Conservation (phyloP, 2,797 vertebrate genomes). For the Cephalopachus bancanus region DNA sequence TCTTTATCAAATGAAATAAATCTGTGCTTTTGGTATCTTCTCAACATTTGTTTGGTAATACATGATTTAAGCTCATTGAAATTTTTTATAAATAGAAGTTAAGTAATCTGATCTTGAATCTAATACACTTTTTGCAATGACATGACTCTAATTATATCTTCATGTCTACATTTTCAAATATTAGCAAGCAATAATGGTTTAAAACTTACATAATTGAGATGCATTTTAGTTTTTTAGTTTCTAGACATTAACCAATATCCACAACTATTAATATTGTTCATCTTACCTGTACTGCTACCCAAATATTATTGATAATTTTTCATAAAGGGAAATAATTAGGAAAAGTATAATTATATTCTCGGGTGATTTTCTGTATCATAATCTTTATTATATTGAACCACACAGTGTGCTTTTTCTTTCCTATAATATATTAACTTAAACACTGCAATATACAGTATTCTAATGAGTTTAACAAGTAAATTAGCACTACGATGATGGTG, state of each 20-base stretch:
- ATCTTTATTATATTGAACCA: background rate
- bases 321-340: background rate
- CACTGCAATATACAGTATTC: background rate
- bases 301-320: background rate
- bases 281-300: background rate
- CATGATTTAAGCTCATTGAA: background rate
- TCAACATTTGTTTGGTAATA: background rate
- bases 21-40: background rate
- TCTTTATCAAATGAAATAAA: constrained; percentile 24
- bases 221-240: background rate
- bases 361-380: background rate
- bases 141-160: background rate
- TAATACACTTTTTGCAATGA: background rate
- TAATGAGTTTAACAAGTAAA: background rate
- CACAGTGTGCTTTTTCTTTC: background rate
- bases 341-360: background rate
- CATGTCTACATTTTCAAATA: constrained; percentile 11
- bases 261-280: background rate
- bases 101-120: background rate
- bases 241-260: background rate
- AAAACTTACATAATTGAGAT: background rate
- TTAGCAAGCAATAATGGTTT: background rate
- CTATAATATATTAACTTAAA: background rate
- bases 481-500: background rate
- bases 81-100: background rate